Conservation (phyloP, 2,797 vertebrate species). For the Dryobates pubescens region DNA sequence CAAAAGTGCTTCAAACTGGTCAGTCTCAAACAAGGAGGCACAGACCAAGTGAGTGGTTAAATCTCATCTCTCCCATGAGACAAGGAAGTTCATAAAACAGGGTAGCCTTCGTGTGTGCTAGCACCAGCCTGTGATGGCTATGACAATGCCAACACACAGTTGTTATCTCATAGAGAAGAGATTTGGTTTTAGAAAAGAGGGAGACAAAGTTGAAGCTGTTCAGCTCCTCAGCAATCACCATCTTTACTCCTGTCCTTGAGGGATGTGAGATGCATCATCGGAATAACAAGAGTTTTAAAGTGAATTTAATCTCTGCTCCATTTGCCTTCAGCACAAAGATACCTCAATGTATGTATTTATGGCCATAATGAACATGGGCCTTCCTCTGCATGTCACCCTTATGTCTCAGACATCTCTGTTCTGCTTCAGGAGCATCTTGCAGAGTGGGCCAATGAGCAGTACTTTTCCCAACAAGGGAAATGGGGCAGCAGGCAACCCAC, state of each 20-base stretch:
- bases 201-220: not conserved
- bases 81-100: not conserved
- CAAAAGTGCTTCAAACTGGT: not conserved
- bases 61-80: not conserved
- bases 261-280: not conserved
- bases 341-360: not conserved
- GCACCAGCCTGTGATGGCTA: not conserved
- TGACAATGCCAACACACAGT: not conserved
- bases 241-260: not conserved
- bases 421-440: not conserved
- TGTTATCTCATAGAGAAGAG: not conserved
- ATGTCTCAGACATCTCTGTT: not conserved
- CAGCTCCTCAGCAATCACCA: not conserved
- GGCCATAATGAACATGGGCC: not conserved
- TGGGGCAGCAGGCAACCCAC: not conserved
- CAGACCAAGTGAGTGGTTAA: not conserved
- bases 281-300: not conserved
- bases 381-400: not conserved
- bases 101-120: fast-evolving
- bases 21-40: not conserved
- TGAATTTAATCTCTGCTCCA: not conserved
- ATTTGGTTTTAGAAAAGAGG: not conserved
- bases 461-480: not conserved
- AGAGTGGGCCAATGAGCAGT: not conserved
- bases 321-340: not conserved